Base-by-base conservation (phyloP, 2,797 vertebrate species). In the Rhyacichthys aspro region DNA sequence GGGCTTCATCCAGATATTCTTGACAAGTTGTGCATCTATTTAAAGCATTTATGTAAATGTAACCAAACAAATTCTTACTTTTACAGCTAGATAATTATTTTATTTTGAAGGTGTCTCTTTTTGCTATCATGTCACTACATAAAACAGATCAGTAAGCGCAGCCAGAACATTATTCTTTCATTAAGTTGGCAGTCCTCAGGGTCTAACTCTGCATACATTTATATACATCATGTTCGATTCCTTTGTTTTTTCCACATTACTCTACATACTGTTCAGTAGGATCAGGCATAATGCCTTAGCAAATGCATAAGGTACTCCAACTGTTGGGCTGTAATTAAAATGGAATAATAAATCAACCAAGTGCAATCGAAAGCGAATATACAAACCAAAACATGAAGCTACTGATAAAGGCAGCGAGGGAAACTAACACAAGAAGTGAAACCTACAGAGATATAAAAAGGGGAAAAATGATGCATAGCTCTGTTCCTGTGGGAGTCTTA, bases 401-500 rank as follows among this genome's bases (percentile, higher is more conserved):
- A 47, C 38, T 12, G 70, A 86, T 71, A 81, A 77, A 70, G 56
- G 61, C 70, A 74, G 81, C 52, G 33, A 46, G 48, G 55, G 72
- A 71, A 80, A n/a, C n/a, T n/a, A n/a, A 66, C 54, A 70, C 67
- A 75, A 68, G 61, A 78, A 66, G 76, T 72, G 71, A 84, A 86
- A 81, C 67, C 82, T 82, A 81, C 82, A 77, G 73, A 80, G 80
- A 77, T 82, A 86, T 81, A 85, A 79, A 86, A 79, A 73, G 69
- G 59, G 70, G 66, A 43, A 50, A 75, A 82, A 79, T 88, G 75
- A 89, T 88, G 82, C 81, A 85, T 85, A 70, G 79, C 59, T 56
- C 56, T 81, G 81, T 72, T 86, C 79, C 85, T 78, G 72, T 70
- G 85, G 85, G 86, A 88, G 81, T 82, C 82, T 84, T 74, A 70